Evolutionary conservation across 2,888 invertebrate genomes (phyloP), one percentile per base, ranked within the genome.

Genomic region (Drosophila nr. perissopoda): DNA sequence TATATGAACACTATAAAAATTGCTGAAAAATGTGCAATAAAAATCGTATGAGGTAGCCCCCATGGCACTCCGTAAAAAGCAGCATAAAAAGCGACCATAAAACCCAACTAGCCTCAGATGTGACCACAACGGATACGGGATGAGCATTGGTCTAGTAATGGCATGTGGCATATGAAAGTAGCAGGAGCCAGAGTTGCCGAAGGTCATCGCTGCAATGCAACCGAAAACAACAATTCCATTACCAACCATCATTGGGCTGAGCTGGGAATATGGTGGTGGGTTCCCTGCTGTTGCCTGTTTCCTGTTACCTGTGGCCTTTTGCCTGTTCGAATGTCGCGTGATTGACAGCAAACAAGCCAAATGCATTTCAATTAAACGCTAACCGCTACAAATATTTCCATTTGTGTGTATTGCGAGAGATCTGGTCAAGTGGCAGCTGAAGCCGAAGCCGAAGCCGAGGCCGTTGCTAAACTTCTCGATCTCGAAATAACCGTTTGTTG

Each of bases 291-390:
- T 53, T 18, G 34, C 13, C 53, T 29, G 54, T 42, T 51, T 54
- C 61, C 27, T 49, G 27, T 36, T 58, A 42, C 27, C 42, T 68
- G 49, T 18, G 13, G 63, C 34, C 40, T 57, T 29, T 25, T n/a
- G 29, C 18, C 31, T 60, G 48, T 18, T 67, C 74, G 75, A 77
- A 78, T 77, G 81, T 77, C 49, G 46, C 62, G 33, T 90, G 90
- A 90, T 90, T 88, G 88, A 89, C 88, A 88, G 90, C 64, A 72
- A 90, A 90, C 91, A 90, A 88, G 88, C 81, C 87, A 89, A 90
- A 88, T 89, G 88, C 88, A 88, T 90, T 88, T 88, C 91, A 90
- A 88, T 90, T 90, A 90, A 90, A 89, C 89, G 91, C 87, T 90
- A 90, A 90, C 91, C 83, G 89, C 88, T 89, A 88, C 90, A 89